phyloP scores from a whole-genome alignment of 2,797 vertebrate species.

The Thaleichthys pacificus region DNA sequence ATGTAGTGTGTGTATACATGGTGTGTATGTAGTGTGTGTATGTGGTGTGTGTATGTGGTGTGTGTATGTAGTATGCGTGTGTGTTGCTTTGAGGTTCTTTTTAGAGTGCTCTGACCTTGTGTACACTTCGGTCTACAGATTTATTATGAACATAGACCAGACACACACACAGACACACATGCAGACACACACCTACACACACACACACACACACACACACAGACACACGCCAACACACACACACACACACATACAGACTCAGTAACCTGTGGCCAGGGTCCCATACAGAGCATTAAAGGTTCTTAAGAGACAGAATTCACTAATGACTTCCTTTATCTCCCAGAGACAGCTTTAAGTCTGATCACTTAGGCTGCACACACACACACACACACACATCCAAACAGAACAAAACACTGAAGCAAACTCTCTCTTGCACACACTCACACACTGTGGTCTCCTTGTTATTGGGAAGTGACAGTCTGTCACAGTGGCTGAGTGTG shows the following conservation, averaged over 20 bases:
- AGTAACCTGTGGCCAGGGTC: constrained; percentile 66
- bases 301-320: constrained; percentile 72
- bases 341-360: constrained; percentile 69
- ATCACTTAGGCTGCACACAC: constrained; percentile 55
- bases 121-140: not conserved
- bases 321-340: constrained; percentile 73
- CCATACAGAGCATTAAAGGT: constrained; percentile 66
- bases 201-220: not conserved
- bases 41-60: no score
- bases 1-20: no score
- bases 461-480: no score
- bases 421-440: no score
- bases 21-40: no score
- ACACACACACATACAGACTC: constrained; percentile 13
- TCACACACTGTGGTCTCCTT: constrained; percentile 21
- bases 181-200: not conserved
- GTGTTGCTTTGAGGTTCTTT: no score
- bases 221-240: constrained; percentile 4
- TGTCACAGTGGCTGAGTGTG: no score
- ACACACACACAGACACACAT: no score
- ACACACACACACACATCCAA: constrained; percentile 25
- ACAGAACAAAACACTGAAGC: constrained; percentile 5
- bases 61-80: no score
- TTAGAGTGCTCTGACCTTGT: no score
- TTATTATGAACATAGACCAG: not conserved